Base-by-base conservation (phyloP, 2,113 vertebrate species). In the Canis aureus region DNA sequence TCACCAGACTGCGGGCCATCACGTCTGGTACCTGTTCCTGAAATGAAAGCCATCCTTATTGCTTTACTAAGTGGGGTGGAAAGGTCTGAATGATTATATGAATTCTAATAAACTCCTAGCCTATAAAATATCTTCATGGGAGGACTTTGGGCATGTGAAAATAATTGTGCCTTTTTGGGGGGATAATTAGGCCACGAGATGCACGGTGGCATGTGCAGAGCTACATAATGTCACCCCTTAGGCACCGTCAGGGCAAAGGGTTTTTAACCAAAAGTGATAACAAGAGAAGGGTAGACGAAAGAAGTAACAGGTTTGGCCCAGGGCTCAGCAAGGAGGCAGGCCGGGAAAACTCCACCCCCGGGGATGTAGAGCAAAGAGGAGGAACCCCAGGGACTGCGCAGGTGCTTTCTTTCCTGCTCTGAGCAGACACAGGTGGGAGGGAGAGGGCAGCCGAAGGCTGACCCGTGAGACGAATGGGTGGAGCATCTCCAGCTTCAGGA, bases 41-140 rank as follows among this genome's bases (percentile, higher is more conserved):
- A 84, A 95, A 96, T 38, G 64, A 95, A 97, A 94, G 57, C 83
- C 81, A n/a, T 79, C 38, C 27, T 95, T 95, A 66, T 60, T 81
- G 67, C 76, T 85, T 88, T 91, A 74, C 76, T 92, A 85, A 97
- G 93, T 85, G 64, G 92, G 88, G 32, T 35, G 71, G 86, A 86
- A 78, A 57, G 35, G 59, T 91, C 94, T 93, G 84, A 80, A 84
- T 83, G 87, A 95, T 95, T 95, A 94, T 79, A 96, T 76, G 88
- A 97, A 91, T 91, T 96, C 59, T 86, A 95, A 96, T 93, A 3
- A 2, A 95, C 95, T 94, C 97, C 82, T 91, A 90, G 62, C 83
- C 67, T 94, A 94, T 96, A 74, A 97, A 97, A 92, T 86, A 91
- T 59, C 59, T 97, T 95, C 4, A 4, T 84, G 59, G 60, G 53